These are phyloP conservation scores for Hystrix brachyura DNA, from an alignment of 2,113 vertebrate genomes.

Conservation along the genomic window DNA sequence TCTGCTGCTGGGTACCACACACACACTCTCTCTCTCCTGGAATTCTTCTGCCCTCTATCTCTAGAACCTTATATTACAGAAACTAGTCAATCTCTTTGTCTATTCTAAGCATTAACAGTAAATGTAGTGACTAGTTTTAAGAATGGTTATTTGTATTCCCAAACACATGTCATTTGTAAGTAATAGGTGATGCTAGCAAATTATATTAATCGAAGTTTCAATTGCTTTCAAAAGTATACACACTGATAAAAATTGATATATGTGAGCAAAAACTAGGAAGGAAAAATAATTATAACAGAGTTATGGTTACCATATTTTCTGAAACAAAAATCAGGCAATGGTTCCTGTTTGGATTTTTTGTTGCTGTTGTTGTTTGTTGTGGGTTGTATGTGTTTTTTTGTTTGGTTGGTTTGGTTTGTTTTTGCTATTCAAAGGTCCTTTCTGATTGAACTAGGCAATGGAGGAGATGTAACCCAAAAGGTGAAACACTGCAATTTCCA, in stretches of 20 bases:
- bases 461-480: constrained; percentile 10
- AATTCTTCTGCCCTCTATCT: background rate
- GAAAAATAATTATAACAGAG: constrained; percentile 36
- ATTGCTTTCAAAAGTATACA: constrained; percentile 31
- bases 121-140: constrained; percentile 21
- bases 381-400: background rate
- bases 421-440: background rate
- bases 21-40: background rate
- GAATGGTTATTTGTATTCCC: constrained; percentile 33
- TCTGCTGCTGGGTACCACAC: background rate
- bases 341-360: background rate
- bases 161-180: constrained; percentile 54
- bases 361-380: background rate
- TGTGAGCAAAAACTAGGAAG: constrained; percentile 31
- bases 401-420: background rate
- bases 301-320: constrained; percentile 65
- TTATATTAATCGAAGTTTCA: constrained; percentile 52
- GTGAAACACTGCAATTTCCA: constrained; percentile 43
- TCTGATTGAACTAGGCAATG: constrained; percentile 33
- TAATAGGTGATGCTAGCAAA: constrained; percentile 37
- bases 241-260: background rate
- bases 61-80: constrained; percentile 44
- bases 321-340: constrained; percentile 54
- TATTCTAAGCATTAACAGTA: constrained; percentile 29
- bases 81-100: constrained; percentile 9